phyloP scores from a whole-genome alignment of 2,888 invertebrate species.

The Kryphioiulus occultus region DNA sequence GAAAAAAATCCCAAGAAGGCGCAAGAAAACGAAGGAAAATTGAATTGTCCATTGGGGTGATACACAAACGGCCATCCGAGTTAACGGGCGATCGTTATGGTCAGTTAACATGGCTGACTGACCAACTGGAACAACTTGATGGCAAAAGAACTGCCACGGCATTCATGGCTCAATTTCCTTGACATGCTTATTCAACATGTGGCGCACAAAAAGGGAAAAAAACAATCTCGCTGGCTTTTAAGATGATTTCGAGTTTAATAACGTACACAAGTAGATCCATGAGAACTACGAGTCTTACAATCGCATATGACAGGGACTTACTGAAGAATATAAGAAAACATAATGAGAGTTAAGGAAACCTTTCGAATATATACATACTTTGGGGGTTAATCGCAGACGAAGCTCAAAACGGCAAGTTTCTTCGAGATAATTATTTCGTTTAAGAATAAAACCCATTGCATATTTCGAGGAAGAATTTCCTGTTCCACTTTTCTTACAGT shows the following conservation, averaged over 20 bases:
- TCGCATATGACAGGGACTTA: neutral
- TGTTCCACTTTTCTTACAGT: too few relatives aligned
- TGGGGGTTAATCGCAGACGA: too few relatives aligned
- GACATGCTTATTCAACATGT: conserved; percentile 30
- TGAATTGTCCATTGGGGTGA: conserved; percentile 25
- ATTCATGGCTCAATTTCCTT: conserved; percentile 31
- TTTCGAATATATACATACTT: neutral
- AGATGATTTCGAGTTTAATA: conserved; percentile 12
- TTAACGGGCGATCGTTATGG: conserved; percentile 35
- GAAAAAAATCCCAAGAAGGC: neutral
- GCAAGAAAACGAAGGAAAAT: conserved; percentile 28
- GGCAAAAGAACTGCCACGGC: conserved; percentile 17
- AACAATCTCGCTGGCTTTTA: neutral
- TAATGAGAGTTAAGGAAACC: neutral
- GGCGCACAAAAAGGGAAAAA: conserved; percentile 6
- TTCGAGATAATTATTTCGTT: too few relatives aligned
- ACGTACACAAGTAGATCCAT: neutral
- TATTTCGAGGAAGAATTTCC: too few relatives aligned
- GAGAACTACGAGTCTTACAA: neutral
- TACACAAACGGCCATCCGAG: conserved; percentile 17
- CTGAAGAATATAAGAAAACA: neutral
- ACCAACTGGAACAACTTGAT: conserved; percentile 25
- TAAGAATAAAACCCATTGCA: too few relatives aligned
- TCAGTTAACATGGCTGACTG: conserved; percentile 35
- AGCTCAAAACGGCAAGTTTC: too few relatives aligned